Conservation (phyloP, 1,140 invertebrate genomes). For the Samia ricini region DNA sequence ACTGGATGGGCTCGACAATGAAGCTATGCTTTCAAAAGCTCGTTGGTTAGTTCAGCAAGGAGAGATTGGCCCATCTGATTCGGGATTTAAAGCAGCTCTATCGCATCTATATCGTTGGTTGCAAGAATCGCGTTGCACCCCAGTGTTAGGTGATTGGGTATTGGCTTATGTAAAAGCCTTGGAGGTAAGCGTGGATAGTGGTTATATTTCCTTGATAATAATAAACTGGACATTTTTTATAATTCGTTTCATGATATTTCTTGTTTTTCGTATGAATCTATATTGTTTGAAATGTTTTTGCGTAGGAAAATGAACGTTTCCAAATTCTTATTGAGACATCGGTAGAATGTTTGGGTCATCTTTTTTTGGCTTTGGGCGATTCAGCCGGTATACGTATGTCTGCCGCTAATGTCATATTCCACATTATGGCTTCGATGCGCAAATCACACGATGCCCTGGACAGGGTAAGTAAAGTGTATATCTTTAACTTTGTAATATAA, state of each 20-base stretch:
- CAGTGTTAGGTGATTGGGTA: conserved; percentile 52
- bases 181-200: conserved; percentile 37
- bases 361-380: conserved; percentile 43
- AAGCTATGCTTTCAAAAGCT: conserved; percentile 34
- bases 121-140: conserved; percentile 54
- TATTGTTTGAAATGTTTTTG: background rate
- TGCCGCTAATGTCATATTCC: conserved; percentile 51
- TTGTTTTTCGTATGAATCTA: background rate
- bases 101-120: conserved; percentile 60
- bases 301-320: conserved; percentile 52
- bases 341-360: conserved; percentile 43
- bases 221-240: background rate
- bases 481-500: no score
- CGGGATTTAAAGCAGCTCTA: conserved; percentile 42
- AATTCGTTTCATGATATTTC: background rate
- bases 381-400: conserved; percentile 35
- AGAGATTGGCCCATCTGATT: conserved; percentile 42
- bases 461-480: conserved; percentile 29
- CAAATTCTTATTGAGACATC: conserved; percentile 60
- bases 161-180: conserved; percentile 56
- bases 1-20: conserved; percentile 39
- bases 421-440: conserved; percentile 49
- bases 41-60: conserved; percentile 53
- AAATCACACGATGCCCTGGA: conserved; percentile 54
- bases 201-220: no score